Conservation (phyloP, 2,888 invertebrate species). For the Odontothrips loti region DNA sequence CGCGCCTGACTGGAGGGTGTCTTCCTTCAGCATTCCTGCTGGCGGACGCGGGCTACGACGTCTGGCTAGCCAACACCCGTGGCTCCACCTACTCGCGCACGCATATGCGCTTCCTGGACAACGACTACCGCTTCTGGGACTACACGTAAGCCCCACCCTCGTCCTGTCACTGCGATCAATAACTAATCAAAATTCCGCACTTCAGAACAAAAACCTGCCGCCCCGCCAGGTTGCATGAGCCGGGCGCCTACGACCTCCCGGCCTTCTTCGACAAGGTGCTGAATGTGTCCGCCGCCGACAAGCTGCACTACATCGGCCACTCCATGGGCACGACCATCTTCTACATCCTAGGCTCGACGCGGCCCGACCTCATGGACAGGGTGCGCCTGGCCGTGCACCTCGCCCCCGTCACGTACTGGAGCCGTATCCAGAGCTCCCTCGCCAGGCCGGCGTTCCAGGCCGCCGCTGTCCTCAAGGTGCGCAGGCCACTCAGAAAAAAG, state of each 20-base stretch:
- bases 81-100: background rate
- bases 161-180: background rate
- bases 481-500: no score
- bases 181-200: background rate
- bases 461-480: background rate
- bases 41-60: constrained; percentile 18
- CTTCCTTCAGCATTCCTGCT: constrained; percentile 13
- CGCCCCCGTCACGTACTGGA: constrained; percentile 13
- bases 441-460: constrained; percentile 11
- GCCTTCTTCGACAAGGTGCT: constrained; percentile 15
- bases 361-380: background rate
- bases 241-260: background rate
- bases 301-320: constrained; percentile 25
- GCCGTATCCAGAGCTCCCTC: constrained; percentile 11
- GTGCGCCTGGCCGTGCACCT: constrained; percentile 18
- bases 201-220: background rate
- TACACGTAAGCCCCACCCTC: background rate
- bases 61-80: constrained; percentile 9
- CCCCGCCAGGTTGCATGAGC: background rate
- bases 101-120: background rate
- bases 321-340: constrained; percentile 22
- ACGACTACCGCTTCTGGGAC: constrained; percentile 15
- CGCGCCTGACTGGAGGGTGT: background rate
- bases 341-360: constrained; percentile 21
- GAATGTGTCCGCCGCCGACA: background rate